Evolutionary conservation across 2,113 vertebrate species (phyloP), one percentile per base, ranked within the genome.

Genomic region (Crocuta crocuta): DNA sequence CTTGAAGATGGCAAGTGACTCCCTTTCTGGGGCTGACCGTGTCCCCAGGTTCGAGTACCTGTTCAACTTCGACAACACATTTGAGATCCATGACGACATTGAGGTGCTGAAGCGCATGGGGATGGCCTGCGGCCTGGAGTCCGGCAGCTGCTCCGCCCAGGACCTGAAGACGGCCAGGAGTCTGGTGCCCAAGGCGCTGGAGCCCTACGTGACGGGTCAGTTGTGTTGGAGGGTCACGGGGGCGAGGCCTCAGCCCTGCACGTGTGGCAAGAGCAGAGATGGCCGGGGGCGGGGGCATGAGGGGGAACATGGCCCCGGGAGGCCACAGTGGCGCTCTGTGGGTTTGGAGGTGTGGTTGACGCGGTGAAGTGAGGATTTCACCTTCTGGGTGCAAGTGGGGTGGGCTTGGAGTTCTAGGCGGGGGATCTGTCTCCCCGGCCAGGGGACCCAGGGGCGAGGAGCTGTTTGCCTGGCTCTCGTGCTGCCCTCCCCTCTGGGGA

Each of bases 31-130:
- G 7, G 0, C 39, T 21, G 10, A 24, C 23, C 5, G 85, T 96
- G 76, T 10, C 92, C 65, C 2, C 98, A 99, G 99, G 97, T 99
- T 99, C 89, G 99, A 99, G 98, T 99, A 99, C 98, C 99, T 99
- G 98, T 99, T 99, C 98, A 99, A 99, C 98, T 99, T 99, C 55
- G 99, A 99, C 99, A 99, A 99, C 98, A 99, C 99, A 97, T 99
- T 99, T 98, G 99, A 99, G 99, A 99, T 99, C 98, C 99, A 99
- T 0, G 99, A 99, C 66, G 99, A 99, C 98, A 99, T 99, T 13
- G 99, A 99, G 98, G 99, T 99, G 95, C 99, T 99, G 96, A 99
- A 99, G 94, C 99, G 99, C 74, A 99, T 99, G 99, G 99, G 99
- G 96, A 99, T 99, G 99, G 99, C 99, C 68, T 99, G 99, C 76